These are phyloP conservation scores for Cladopsammia gracilis DNA, from an alignment of 64 coral and sea anemone genomes.

Conservation along the genomic window DNA sequence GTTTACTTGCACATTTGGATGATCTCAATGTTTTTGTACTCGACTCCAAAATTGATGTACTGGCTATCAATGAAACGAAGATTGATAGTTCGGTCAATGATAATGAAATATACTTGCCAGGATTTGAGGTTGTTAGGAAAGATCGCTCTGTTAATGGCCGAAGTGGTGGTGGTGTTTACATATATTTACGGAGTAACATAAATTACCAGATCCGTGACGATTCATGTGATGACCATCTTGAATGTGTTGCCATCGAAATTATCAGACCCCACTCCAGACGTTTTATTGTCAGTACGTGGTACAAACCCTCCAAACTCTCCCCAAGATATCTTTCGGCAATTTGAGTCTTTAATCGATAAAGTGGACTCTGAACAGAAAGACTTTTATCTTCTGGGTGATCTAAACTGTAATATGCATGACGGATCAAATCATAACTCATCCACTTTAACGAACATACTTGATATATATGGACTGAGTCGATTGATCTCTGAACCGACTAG, in stretches of 20 bases:
- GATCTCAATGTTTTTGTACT: slow-evolving; percentile 30
- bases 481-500: slow-evolving; percentile 53
- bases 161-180: slow-evolving; percentile 50
- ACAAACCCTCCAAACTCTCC: slow-evolving; percentile 38
- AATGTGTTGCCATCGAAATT: slow-evolving; percentile 25
- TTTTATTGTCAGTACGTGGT: slow-evolving; percentile 12
- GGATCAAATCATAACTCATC: background rate
- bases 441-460: slow-evolving; percentile 28
- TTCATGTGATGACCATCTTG: background rate
- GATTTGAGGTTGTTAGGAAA: slow-evolving; percentile 37
- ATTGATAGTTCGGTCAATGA: slow-evolving; percentile 12
- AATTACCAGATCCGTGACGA: slow-evolving; percentile 23
- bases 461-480: slow-evolving; percentile 52
- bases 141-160: slow-evolving; percentile 15
- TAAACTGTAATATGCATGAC: slow-evolving; percentile 55
- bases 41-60: slow-evolving; percentile 36
- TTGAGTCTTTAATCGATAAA: slow-evolving; percentile 37
- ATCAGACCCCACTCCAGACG: slow-evolving; percentile 8
- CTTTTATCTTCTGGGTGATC: slow-evolving; percentile 48
- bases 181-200: slow-evolving; percentile 66
- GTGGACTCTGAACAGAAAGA: slow-evolving; percentile 53
- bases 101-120: slow-evolving; percentile 7
- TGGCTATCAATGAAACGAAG: slow-evolving; percentile 28
- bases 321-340: background rate
- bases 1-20: slow-evolving; percentile 31